Base-by-base conservation (phyloP, 2,113 vertebrate species). In the Mesembrinibis cayennensis region DNA sequence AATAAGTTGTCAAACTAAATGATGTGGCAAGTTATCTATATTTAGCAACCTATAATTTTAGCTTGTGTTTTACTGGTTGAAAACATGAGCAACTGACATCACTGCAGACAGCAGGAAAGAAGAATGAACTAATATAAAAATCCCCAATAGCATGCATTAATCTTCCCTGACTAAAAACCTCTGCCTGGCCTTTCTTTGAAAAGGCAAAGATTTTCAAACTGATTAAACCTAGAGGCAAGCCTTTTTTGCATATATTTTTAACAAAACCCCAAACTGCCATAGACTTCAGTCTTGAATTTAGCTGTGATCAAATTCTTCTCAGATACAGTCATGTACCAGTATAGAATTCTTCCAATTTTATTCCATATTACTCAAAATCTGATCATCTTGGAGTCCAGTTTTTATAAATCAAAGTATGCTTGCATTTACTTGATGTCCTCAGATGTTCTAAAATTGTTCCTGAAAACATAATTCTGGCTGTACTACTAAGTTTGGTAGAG, bases 41-140 rank as follows among this genome's bases (percentile, higher is more conserved):
- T 95, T 97, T 97, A 97, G 77, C 22, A 94, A 83, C 30, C 79
- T 90, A 26, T 87, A 95, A 96, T 94, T 97, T 96, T 92, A 96
- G 87, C 69, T 86, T 95, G 27, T 95, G 45, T 47, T 97, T 96
- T 91, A 36, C 70, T 95, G 40, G 52, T 88, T 34, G 63, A 94
- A 97, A 78, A 94, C 52, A 93, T 3, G 38, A 97, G 32, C 50
- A 95, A 59, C 87, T 74, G 42, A 73, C 82, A 94, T 84, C 50
- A 59, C 12, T 78, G 58, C 36, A 94, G 70, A 93, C 73, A 82
- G 82, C n/a, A 90, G 74, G 29, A 56, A 78, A 94, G 92, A 97
- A 96, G 36, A 94, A 94, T 90, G 45, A 49, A 82, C 44, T 40
- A 61, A 95, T 95, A 91, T 44, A 93, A 91, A 92, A 94, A 63